Percentiles rank a stretch among this genome's conserved stretches.
These are phyloP conservation scores for Epizoanthus scotinus DNA, from an alignment of 92 coral and sea anemone species.

Conservation along the genomic window DNA sequence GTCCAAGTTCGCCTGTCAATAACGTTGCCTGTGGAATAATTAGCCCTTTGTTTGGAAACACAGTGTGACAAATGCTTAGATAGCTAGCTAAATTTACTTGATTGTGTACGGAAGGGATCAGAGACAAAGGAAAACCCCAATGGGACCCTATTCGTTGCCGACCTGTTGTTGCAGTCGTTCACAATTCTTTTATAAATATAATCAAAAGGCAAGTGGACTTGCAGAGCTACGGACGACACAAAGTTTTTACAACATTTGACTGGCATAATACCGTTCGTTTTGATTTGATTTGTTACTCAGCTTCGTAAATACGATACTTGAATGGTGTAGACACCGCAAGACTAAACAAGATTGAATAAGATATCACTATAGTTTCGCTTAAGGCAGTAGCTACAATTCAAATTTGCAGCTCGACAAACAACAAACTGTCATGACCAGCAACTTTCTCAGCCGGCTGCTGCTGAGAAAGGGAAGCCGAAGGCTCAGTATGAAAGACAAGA, in stretches of 20 bases:
- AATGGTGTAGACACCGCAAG: neutral
- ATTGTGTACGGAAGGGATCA: conserved; percentile 9
- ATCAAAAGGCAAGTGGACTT: neutral
- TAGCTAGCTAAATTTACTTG: neutral
- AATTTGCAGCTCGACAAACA: neutral
- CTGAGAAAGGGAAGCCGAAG: conserved; percentile 1
- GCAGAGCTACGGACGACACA: neutral
- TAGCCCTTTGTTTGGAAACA: conserved; percentile 3
- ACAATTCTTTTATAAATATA: neutral
- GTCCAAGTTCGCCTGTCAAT: neutral
- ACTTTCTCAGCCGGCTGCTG: conserved; percentile 15
- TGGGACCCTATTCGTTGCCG: neutral
- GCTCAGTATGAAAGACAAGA: conserved; percentile 9
- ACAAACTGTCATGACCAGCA: conserved; percentile 11
- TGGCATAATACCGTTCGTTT: neutral
- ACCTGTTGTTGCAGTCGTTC: neutral
- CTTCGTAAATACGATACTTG: neutral
- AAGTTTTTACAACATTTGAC: neutral
- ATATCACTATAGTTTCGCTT: neutral
- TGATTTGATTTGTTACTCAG: too few relatives aligned
- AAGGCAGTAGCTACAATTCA: neutral
- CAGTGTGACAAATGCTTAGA: neutral
- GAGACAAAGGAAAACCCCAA: conserved; percentile 14
- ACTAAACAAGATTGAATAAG: conserved; percentile 8
- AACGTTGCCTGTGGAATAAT: conserved; percentile 7